Evolutionary conservation across 2,888 invertebrate genomes (phyloP).

Genomic region (Sinotaia quadrata): DNA sequence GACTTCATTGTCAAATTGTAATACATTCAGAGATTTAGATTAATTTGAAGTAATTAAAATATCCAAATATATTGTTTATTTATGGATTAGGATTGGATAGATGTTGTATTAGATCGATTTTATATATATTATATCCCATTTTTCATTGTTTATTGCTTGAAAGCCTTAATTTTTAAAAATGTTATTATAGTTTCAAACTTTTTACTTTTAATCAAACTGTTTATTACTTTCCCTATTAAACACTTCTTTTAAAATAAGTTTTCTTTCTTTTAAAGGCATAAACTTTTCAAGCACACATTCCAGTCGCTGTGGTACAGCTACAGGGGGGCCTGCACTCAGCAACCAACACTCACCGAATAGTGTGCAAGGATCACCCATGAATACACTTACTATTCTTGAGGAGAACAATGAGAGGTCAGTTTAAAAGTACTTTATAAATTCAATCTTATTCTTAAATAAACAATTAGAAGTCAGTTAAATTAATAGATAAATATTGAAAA

Average conservation of each 20-base stretch:
- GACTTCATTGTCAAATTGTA: too few relatives aligned
- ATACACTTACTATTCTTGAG: slow-evolving; percentile 40
- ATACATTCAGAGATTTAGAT: too few relatives aligned
- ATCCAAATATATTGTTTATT: too few relatives aligned
- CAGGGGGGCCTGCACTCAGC: slow-evolving; percentile 41
- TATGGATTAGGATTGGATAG: too few relatives aligned
- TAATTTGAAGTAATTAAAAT: too few relatives aligned
- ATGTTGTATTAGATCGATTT: too few relatives aligned
- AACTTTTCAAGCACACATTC: slow-evolving; percentile 49
- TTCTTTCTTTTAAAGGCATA: slow-evolving; percentile 37
- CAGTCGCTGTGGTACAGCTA: slow-evolving; percentile 51
- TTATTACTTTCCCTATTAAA: background rate
- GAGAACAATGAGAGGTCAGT: slow-evolving; percentile 43
- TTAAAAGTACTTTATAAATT: background rate
- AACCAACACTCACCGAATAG: slow-evolving; percentile 56
- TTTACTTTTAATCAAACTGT: background rate
- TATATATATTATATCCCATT: too few relatives aligned
- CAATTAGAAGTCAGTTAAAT: too few relatives aligned
- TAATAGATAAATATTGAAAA: too few relatives aligned
- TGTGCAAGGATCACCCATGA: slow-evolving; percentile 54
- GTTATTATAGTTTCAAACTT: too few relatives aligned
- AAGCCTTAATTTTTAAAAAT: too few relatives aligned
- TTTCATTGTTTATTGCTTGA: too few relatives aligned
- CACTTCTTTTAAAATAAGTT: background rate
- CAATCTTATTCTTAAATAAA: background rate